A percentile compares a stretch with the other conserved stretches of the same genome.
phyloP scores from a whole-genome alignment of 2,797 vertebrate species.

The Philypnodon macrostomus region DNA sequence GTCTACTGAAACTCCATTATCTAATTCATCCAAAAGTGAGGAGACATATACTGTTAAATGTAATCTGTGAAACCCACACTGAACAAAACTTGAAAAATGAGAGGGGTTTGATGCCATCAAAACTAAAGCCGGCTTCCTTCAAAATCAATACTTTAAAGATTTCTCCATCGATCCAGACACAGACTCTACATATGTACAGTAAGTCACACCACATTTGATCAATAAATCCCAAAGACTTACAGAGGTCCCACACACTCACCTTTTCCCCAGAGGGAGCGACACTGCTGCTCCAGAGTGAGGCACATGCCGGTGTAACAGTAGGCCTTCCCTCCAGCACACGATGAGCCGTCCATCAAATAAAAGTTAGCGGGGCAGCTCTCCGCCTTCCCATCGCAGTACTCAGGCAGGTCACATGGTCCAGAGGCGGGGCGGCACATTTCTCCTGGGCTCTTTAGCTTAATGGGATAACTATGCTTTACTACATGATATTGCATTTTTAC shows the following conservation, averaged over 20 bases:
- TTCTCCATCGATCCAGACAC: slow-evolving; percentile 5
- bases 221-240: not conserved
- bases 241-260: slow-evolving; percentile 67
- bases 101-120: not conserved
- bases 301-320: slow-evolving; percentile 99
- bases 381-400: slow-evolving; percentile 88
- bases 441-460: slow-evolving; percentile 86
- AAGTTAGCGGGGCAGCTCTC: slow-evolving; percentile 92
- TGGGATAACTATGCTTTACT: too few relatives aligned
- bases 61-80: slow-evolving; percentile 1
- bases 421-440: slow-evolving; percentile 82
- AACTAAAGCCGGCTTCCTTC: not conserved
- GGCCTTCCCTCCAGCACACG: slow-evolving; percentile 80
- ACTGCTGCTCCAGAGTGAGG: slow-evolving; percentile 91
- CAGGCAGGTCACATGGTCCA: slow-evolving; percentile 89
- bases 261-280: slow-evolving; percentile 88
- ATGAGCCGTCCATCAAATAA: slow-evolving; percentile 86
- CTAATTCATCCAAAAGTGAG: too few relatives aligned
- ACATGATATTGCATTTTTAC: too few relatives aligned
- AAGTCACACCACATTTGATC: not conserved
- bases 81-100: not conserved
- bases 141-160: slow-evolving; percentile 6
- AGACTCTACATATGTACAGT: slow-evolving; percentile 1
- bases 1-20: slow-evolving; percentile 4
- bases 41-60: too few relatives aligned